Conservation (phyloP, 37 sponge, comb jelly and placozoan species). For the Tethya wilhelma region DNA sequence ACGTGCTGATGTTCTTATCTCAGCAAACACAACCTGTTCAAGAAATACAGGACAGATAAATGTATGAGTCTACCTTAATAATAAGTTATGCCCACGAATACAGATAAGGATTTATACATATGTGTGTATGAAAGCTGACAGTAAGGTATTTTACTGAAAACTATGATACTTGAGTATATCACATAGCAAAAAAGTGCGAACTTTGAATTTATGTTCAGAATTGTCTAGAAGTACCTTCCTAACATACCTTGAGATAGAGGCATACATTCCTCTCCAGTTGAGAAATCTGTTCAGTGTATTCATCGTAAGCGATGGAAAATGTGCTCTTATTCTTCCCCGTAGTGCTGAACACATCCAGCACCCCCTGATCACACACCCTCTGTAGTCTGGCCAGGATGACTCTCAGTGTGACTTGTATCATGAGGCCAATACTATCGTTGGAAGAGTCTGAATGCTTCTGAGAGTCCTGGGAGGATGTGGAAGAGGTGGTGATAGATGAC, state of each 20-base stretch:
- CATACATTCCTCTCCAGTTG: slow-evolving; percentile 48
- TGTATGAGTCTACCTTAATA: neutral
- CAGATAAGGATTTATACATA: too few species aligned
- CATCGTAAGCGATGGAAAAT: slow-evolving; percentile 23
- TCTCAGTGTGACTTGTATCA: slow-evolving; percentile 3
- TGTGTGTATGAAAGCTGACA: too few species aligned
- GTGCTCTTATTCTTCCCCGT: slow-evolving; percentile 4
- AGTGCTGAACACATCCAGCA: slow-evolving; percentile 39
- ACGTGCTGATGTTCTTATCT: neutral
- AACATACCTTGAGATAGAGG: slow-evolving; percentile 53
- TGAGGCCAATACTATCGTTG: slow-evolving; percentile 34
- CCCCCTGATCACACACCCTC: slow-evolving; percentile 1
- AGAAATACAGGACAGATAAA: neutral
- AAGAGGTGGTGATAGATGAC: neutral
- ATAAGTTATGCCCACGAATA: neutral
- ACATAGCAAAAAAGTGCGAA: too few species aligned
- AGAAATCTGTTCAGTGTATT: slow-evolving; percentile 19
- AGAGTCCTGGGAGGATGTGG: neutral
- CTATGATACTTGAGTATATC: too few species aligned
- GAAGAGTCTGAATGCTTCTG: slow-evolving; percentile 11
- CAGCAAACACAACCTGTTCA: slow-evolving; percentile 35
- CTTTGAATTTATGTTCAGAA: too few species aligned
- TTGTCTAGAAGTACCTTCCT: too few species aligned
- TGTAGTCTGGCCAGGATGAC: slow-evolving; percentile 3
- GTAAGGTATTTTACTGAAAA: too few species aligned